phyloP scores from a whole-genome alignment of 2,888 invertebrate genomes.

The Diarsia mendica region DNA sequence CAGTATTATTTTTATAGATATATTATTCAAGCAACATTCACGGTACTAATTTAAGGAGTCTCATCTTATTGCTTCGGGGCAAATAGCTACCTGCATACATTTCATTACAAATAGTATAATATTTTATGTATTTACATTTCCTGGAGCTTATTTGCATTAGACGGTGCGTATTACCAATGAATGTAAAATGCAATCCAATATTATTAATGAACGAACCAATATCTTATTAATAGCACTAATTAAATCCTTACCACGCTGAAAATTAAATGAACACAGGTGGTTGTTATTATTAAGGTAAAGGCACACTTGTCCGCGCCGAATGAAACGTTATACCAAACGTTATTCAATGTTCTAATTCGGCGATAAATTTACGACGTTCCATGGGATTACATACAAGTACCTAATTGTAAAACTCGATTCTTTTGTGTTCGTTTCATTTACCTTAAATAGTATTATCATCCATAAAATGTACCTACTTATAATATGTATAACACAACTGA shows the following conservation, averaged over 20 bases:
- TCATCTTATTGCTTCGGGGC: constrained; percentile 35
- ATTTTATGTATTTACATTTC: constrained; percentile 27
- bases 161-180: constrained; percentile 7
- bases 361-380: not conserved
- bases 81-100: constrained; percentile 65
- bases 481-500: not conserved
- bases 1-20: constrained; percentile 80
- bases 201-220: not conserved
- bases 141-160: constrained; percentile 9
- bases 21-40: constrained; percentile 68
- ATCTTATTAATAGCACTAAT: not conserved
- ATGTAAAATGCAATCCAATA: not conserved
- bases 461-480: not conserved
- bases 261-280: not conserved
- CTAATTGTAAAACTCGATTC: not conserved
- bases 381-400: not conserved
- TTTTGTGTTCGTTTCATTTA: not conserved
- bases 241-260: constrained; percentile 15
- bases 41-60: constrained; percentile 71
- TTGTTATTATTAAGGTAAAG: not conserved
- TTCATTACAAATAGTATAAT: constrained; percentile 39
- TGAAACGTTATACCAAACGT: not conserved
- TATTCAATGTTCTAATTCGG: not conserved
- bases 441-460: not conserved
- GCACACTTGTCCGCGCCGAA: not conserved